Evolutionary conservation across 23 tunicate species (phyloP), one percentile per base, ranked within the genome.

Genomic region (Halocynthia roretzi): DNA sequence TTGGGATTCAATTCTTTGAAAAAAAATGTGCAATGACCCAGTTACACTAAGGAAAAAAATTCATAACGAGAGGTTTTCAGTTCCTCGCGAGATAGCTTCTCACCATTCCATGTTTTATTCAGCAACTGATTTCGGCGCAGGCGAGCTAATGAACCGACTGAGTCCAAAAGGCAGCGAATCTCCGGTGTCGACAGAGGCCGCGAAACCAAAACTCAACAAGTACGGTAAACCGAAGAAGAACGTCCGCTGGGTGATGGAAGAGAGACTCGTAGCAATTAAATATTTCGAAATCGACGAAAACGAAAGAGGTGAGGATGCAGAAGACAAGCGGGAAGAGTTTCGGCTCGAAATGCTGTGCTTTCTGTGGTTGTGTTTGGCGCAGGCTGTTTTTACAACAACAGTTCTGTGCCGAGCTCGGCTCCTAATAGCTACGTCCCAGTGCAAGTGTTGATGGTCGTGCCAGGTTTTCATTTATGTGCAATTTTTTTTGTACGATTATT

Each of bases 171-270:
- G n/a, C 19, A 67, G 23, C 23, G 56, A 8, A 21, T 74, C 78
- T 6, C 93, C 93, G 6, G 76, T 87, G 7, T 82, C 88, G 15
- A 62, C 83, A 23, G 83, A 83, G 65, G 80, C 89, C 7, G 53
- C 80, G 17, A 84, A 84, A 55, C 96, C 96, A 50, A 84, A 84
- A 71, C 49, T 89, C 56, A 84, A 84, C 58, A 89, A 89, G 71
- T 84, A 84, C 22, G 96, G 96, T 10, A 80, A 84, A 49, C 96
- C 96, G 12, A 84, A 66, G 96, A 89, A 89, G 67, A 69, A 83
- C 10, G 96, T 89, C 17, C 83, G 89, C n/a, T 89, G 85, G 84
- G 51, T 60, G 56, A 51, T 70, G 8, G 96, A 89, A 52, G 81
- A 80, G 6, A 64, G 72, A 50, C 63, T 89, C 9, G 89, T 76